A percentile compares a stretch with the other conserved stretches of the same genome.
Conservation (phyloP, 2,797 vertebrate genomes). For the Paguma larvata region DNA sequence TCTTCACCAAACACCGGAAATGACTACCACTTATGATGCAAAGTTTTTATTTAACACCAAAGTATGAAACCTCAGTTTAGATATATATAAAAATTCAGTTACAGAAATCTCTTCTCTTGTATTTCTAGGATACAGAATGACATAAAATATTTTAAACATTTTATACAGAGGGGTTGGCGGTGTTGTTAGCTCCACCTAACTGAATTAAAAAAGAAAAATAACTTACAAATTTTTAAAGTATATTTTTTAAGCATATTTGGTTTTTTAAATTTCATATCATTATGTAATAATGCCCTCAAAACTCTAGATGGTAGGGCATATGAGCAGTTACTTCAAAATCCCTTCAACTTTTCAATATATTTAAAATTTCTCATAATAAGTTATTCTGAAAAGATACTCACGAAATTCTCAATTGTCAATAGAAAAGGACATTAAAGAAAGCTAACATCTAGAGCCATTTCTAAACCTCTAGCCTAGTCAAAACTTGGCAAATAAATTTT, state of each 20-base stretch:
- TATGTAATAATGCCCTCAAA: constrained; percentile 24
- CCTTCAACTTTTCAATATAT: neutral
- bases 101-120: neutral
- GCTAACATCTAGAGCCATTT: neutral
- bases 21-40: neutral
- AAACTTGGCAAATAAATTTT: neutral
- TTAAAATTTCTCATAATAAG: constrained; percentile 11
- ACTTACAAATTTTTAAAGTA: neutral
- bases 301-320: neutral
- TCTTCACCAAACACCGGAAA: neutral
- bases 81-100: neutral
- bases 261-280: neutral
- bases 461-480: neutral
- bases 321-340: neutral
- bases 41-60: constrained; percentile 19
- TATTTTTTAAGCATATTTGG: neutral
- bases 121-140: constrained; percentile 35
- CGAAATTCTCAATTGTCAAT: constrained; percentile 19
- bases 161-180: neutral
- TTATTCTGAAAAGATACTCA: constrained; percentile 12
- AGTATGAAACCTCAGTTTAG: neutral
- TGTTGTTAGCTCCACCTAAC: neutral
- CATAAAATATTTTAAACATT: neutral
- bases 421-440: neutral
- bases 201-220: constrained; percentile 5